Base-by-base conservation (phyloP, 2,888 invertebrate species). In the Nebria salina region DNA sequence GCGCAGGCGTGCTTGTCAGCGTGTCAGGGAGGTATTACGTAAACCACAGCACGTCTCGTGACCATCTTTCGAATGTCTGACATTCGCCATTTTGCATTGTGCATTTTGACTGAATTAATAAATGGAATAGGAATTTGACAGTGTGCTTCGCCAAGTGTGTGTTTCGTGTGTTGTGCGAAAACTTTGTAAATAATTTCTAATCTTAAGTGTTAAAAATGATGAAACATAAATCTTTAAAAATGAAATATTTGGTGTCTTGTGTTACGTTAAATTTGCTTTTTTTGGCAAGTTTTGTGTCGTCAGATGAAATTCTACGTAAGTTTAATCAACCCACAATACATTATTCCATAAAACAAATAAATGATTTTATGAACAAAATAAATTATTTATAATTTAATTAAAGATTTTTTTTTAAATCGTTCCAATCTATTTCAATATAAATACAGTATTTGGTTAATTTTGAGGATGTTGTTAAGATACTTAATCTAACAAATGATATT, bases 161-260 rank as follows among this genome's bases (percentile, higher is more conserved):
- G 82, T 82, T 82, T 76, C 77, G 82, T 84, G 83, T 84, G 83
- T 82, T 77, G 82, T 84, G 83, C 83, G 81, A 82, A 84, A 81
- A 54, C 54, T 8, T 54, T 54, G 54, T 54, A 54, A 54, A 54
- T 54, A 54, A 54, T 54, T 54, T 2, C 1, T 54, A 54, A 54
- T 54, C 8, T 54, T 54, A 54, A 54, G 54, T 54, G 54, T 54
- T 54, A 54, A 13, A 54, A 11, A 54, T 54, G 79, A 84, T 84
- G 84, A 83, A 83, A 76, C 81, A 76, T 82, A 79, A 83, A 83
- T 82, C 83, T 77, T 83, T 83, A 83, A 86, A 86, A 86, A 87
- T 87, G 87, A 87, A 86, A 85, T 86, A 86, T 85, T 86, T 86
- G 84, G 86, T 87, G 86, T 84, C 85, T 85, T 86, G 86, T 86